A percentile compares a stretch with the other conserved stretches of the same genome.
These are phyloP conservation scores for Caenorhabditis remanei DNA, from an alignment of 1,140 invertebrate species.

Conservation along the genomic window DNA sequence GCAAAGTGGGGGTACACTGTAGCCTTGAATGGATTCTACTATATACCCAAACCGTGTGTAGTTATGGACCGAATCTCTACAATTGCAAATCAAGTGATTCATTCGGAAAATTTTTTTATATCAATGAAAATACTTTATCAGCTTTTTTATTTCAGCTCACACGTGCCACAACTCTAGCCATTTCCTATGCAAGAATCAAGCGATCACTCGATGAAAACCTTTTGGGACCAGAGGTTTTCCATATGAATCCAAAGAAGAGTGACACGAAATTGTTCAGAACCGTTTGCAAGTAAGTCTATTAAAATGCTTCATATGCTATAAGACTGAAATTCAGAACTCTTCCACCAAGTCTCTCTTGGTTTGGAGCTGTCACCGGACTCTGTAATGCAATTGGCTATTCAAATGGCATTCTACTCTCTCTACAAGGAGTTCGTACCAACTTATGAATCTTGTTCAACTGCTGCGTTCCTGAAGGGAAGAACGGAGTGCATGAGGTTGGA, in stretches of 20 bases:
- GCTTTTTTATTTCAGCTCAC: slow-evolving; percentile 80
- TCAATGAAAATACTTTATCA: no score
- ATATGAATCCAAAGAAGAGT: slow-evolving; percentile 91
- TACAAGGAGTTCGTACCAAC: slow-evolving; percentile 80
- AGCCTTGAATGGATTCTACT: background rate
- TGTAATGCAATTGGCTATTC: slow-evolving; percentile 93
- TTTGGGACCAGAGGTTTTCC: slow-evolving; percentile 94
- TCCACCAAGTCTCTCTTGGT: slow-evolving; percentile 86
- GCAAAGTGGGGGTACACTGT: background rate
- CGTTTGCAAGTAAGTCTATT: slow-evolving; percentile 80
- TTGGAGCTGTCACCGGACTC: slow-evolving; percentile 94
- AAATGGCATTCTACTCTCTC: slow-evolving; percentile 87
- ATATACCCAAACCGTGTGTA: slow-evolving; percentile 54
- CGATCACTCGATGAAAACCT: slow-evolving; percentile 85
- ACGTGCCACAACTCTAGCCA: slow-evolving; percentile 88
- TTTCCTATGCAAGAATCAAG: slow-evolving; percentile 90
- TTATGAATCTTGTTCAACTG: slow-evolving; percentile 88
- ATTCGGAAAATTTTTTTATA: no score
- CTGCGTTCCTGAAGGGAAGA: slow-evolving; percentile 94
- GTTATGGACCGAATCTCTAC: no score
- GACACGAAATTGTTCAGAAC: slow-evolving; percentile 86
- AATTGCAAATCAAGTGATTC: no score
- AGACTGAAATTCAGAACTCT: slow-evolving; percentile 81
- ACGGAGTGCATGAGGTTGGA: slow-evolving; percentile 83
- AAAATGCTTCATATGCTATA: slow-evolving; percentile 39